Evolutionary conservation across 1,140 invertebrate species (phyloP), one percentile per base, ranked within the genome.

Genomic region (Geopemphigus sp.): DNA sequence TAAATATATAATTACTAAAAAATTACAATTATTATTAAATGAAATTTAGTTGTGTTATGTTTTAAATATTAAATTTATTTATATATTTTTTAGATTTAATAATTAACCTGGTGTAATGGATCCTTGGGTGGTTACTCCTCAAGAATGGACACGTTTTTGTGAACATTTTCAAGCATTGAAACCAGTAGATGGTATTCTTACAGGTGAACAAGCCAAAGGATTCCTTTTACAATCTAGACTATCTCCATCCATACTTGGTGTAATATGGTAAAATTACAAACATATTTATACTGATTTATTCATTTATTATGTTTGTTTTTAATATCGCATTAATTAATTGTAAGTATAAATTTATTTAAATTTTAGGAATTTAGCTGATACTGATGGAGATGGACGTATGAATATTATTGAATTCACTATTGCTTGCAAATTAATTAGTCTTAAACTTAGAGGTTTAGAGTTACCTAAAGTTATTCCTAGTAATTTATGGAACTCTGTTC

Each of bases 351-450:
- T 80, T 50, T 14, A 64, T 39, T 73, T 59, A 81, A 78, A 81
- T 86, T 87, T 68, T 83, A 96, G 95, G 95, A 89, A 89, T 63
- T 86, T 99, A 61, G 95, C 97, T 22, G 97, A 99, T 87, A 93
- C 95, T 72, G 96, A 98, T 87, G 90, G 92, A 59, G 97, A 99
- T 91, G 97, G 97, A 0, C 95, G 95, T 88, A 93, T 99, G 91
- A 94, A 98, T 86, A 91, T 95, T 66, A 93, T 93, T 84, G 97
- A 99, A 87, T 99, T 99, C 86, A 96, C 94, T 72, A 97, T 99
- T 83, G 97, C 97, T 66, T 98, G 97, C 87, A 97, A 98, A 89
- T 89, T 99, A 63, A 98, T 99, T 68, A 95, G 95, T 86, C 88
- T 97, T 78, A 98, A 97, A 87, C 87, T 98, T 24, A 90, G 94